These are phyloP conservation scores for Malacoctenus gilli DNA, from an alignment of 2,797 vertebrate genomes.

Conservation along the genomic window DNA sequence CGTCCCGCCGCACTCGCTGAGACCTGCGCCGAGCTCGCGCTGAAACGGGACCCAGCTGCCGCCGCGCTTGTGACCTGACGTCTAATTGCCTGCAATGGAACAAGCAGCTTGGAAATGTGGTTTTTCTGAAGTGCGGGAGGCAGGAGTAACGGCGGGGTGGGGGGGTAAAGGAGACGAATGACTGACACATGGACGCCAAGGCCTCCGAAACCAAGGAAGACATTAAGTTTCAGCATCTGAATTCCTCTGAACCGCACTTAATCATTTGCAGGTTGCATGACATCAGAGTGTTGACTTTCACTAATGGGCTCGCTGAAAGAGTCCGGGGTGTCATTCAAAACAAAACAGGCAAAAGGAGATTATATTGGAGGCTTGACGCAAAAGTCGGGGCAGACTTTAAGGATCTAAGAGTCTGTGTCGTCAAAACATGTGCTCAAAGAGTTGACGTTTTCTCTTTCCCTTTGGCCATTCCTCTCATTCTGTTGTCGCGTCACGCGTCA, in stretches of 20 bases:
- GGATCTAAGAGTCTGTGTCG: background rate
- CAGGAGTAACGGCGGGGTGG: background rate
- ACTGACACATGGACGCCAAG: conserved; percentile 55
- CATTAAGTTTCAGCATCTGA: conserved; percentile 57
- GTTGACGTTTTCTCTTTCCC: background rate
- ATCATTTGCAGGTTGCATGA: conserved; percentile 73
- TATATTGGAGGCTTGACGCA: conserved; percentile 2
- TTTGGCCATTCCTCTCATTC: background rate
- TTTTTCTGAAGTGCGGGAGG: conserved; percentile 40
- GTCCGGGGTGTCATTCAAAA: conserved; percentile 17
- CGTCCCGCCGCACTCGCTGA: conserved; percentile 51
- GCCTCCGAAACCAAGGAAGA: conserved; percentile 52
- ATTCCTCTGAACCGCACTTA: conserved; percentile 54
- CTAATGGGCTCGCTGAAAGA: conserved; percentile 44
- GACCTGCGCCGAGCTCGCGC: conserved; percentile 43
- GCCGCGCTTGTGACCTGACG: conserved; percentile 53
- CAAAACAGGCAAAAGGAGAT: conserved; percentile 29
- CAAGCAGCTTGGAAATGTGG: conserved; percentile 64
- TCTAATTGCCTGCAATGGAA: conserved; percentile 66
- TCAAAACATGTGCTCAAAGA: conserved; percentile 2
- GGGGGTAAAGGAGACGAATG: conserved; percentile 29
- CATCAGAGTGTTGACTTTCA: conserved; percentile 59
- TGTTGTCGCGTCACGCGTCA: background rate
- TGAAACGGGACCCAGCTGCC: conserved; percentile 74
- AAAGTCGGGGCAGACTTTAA: background rate